Base-by-base conservation (phyloP, 2,113 vertebrate species). In the Eulemur macaco region DNA sequence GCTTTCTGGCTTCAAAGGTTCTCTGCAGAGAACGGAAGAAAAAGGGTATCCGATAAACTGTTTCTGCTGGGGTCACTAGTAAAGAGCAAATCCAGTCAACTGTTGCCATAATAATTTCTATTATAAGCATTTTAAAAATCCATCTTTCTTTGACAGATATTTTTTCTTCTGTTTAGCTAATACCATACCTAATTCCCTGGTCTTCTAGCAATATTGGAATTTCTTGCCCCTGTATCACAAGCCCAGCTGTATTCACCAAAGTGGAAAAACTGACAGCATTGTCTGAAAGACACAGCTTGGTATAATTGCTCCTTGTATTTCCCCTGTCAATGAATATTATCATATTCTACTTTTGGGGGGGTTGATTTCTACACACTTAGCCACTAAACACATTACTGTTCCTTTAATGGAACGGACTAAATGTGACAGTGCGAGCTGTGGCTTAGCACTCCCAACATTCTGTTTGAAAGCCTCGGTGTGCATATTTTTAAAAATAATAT, bases 221-320 rank as follows among this genome's bases (percentile, higher is more conserved):
- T 96, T 98, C 96, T 97, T 97, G 96, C 90, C 93, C 95, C 97
- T 98, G 97, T 87, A 98, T 97, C 95, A 82, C 92, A 98, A 97
- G 95, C 97, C 97, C 97, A 97, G 93, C 94, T 98, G 96, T 96
- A 97, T 92, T 98, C 96, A 97, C 95, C 97, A 98, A 98, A 98
- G 94, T 97, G 95, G 97, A 98, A 98, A 98, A 98, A 97, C 96
- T 98, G 98, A 98, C 98, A 98, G 97, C 97, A 98, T 71, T 98
- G 98, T 98, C 98, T 98, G 97, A 98, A 98, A 98, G 97, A 97
- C 97, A 98, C 97, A 98, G 97, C 97, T 98, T 98, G 96, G 97
- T 97, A 98, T 97, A 98, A 98, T 91, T 98, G 96, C 86, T 98
- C 97, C 77, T 97, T 96, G 91, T 94, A 98, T 91, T 89, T 98